These are phyloP conservation scores for Romanogobio albipinnatus DNA, from an alignment of 2,113 vertebrate genomes.

Conservation along the genomic window DNA sequence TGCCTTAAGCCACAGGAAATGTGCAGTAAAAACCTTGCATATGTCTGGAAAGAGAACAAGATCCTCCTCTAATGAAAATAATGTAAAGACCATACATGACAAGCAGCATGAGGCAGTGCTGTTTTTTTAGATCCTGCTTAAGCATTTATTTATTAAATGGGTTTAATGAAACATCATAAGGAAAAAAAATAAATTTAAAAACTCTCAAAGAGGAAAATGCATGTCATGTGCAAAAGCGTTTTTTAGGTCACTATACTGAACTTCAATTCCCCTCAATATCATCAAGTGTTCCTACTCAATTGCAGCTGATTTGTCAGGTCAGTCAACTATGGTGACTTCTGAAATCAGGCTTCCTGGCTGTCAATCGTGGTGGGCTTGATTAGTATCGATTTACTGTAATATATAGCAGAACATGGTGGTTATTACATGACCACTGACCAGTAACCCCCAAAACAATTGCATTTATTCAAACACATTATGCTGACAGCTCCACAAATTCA, in stretches of 20 bases:
- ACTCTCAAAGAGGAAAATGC: not conserved
- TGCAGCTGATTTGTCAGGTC: slow-evolving; percentile 40
- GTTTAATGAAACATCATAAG: not conserved
- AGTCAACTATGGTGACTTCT: slow-evolving; percentile 49
- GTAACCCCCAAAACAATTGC: not conserved
- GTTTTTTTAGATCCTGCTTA: not conserved
- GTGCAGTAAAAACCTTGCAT: slow-evolving; percentile 1
- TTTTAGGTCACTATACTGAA: slow-evolving; percentile 12
- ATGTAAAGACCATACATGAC: slow-evolving; percentile 19
- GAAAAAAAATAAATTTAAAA: not conserved
- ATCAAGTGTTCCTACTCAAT: slow-evolving; percentile 43
- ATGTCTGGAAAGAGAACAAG: slow-evolving; percentile 33
- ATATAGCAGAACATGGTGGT: not conserved
- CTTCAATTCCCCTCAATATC: slow-evolving; percentile 41
- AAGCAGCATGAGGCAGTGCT: not conserved
- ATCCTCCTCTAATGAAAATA: not conserved
- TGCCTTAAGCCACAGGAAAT: slow-evolving; percentile 28
- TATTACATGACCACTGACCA: slow-evolving; percentile 48
- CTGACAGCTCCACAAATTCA: not conserved
- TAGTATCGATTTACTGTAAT: not conserved
- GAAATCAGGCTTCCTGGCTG: not conserved
- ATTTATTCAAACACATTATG: not conserved
- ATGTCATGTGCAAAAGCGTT: not conserved
- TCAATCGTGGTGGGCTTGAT: not conserved
- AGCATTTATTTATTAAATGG: slow-evolving; percentile 8